Percentiles rank a stretch among this genome's conserved stretches.
These are phyloP conservation scores for Adelognathus sp. DNA, from an alignment of 2,888 invertebrate genomes.

Conservation along the genomic window DNA sequence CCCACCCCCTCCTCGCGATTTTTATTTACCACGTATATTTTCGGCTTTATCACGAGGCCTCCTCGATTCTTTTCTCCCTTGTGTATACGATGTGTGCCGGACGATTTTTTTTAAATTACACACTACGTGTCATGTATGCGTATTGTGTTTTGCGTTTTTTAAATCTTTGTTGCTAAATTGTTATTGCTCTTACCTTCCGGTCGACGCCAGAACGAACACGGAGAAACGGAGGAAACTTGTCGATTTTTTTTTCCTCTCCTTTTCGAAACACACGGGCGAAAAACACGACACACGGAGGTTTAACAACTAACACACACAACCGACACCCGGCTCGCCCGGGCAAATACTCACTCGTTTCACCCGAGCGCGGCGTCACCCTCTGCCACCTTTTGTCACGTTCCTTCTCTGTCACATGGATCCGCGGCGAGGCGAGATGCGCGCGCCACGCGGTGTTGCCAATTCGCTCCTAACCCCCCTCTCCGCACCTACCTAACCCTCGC, in stretches of 20 bases:
- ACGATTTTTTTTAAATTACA: no score
- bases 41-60: background rate
- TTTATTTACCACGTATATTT: slow-evolving; percentile 19
- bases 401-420: slow-evolving; percentile 80
- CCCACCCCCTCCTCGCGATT: background rate
- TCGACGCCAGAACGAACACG: slow-evolving; percentile 66
- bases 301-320: slow-evolving; percentile 74
- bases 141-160: no score
- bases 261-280: no score
- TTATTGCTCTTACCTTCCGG: slow-evolving; percentile 61
- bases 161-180: no score
- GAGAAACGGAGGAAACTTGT: no score
- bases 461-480: no score
- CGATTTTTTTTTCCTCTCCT: background rate
- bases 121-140: no score
- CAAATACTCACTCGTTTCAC: slow-evolving; percentile 78
- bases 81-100: no score
- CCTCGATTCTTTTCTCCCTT: no score
- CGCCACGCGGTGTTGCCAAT: slow-evolving; percentile 72
- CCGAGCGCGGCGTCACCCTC: slow-evolving; percentile 79
- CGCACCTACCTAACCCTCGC: no score
- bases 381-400: slow-evolving; percentile 80
- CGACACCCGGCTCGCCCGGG: slow-evolving; percentile 78
- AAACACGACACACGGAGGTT: slow-evolving; percentile 44
- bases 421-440: slow-evolving; percentile 57